A percentile compares a stretch with the other conserved stretches of the same genome.
Conservation (phyloP, 2,797 vertebrate genomes). For the Lithobates pipiens region DNA sequence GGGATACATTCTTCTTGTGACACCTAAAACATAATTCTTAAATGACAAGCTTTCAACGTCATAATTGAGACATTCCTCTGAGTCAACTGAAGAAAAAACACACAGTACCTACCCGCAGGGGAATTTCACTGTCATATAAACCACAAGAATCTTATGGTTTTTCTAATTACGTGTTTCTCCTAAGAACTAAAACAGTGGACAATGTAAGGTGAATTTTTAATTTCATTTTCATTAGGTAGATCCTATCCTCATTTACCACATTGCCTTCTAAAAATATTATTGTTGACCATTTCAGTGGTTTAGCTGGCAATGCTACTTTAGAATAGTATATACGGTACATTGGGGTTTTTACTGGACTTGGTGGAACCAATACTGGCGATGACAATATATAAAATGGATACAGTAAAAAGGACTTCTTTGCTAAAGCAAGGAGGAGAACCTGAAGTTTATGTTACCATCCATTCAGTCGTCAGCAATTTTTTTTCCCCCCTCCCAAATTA, state of each 20-base stretch:
- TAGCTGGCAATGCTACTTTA: neutral
- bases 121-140: slow-evolving; percentile 36
- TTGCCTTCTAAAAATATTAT: slow-evolving; percentile 13
- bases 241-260: slow-evolving; percentile 1
- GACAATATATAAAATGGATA: neutral
- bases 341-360: too few relatives aligned
- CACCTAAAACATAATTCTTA: slow-evolving; percentile 39
- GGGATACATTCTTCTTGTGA: slow-evolving; percentile 16
- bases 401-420: neutral
- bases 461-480: neutral
- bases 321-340: too few relatives aligned
- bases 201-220: slow-evolving; percentile 11
- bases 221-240: slow-evolving; percentile 14
- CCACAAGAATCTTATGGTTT: slow-evolving; percentile 48
- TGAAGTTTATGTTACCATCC: neutral
- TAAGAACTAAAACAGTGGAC: neutral
- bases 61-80: slow-evolving; percentile 48
- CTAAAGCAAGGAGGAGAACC: too few relatives aligned
- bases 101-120: slow-evolving; percentile 51
- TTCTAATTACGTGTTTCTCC: slow-evolving; percentile 23
- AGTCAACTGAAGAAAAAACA: slow-evolving; percentile 42
- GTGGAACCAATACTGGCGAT: neutral
- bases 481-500: neutral
- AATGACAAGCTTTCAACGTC: slow-evolving; percentile 52
- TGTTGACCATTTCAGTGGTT: neutral